Base-by-base conservation (phyloP, 1,140 invertebrate species). In the Drosophila nigrodunni region DNA sequence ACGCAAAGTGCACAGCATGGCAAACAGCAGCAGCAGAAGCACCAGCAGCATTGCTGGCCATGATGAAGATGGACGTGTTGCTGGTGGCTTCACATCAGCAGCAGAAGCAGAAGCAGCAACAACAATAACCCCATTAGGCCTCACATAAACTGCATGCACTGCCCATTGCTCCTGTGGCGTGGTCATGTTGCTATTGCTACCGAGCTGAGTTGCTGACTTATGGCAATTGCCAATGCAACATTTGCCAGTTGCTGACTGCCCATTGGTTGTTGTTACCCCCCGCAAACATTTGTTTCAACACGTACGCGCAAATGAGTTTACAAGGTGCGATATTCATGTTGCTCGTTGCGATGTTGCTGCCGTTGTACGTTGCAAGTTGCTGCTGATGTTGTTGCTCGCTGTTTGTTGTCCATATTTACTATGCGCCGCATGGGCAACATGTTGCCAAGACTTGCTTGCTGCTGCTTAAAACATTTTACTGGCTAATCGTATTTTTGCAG, bases 281-380 rank as follows among this genome's bases (percentile, higher is more conserved):
- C 90, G 90, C 90, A 88, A 91, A 91, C 90, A 91, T 91, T 91
- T 91, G 90, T 91, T 91, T 91, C 90, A 91, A 91, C 90, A 91
- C 90, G 90, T 88, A 90, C 76, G 90, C 90, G 90, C 90, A 91
- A 91, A 91, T 91, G 90, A 91, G 90, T 91, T 91, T 86, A 91
- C 90, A 91, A 90, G 89, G 79, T 86, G 89, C 89, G 89, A 91
- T 90, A 91, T 86, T 86, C 90, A 89, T 89, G 85, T 89, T 89
- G 85, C 85, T 78, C 62, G 57, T 8, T 54, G 41, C 68, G 67
- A 15, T 54, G 54, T 77, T 82, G 82, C 55, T 81, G 74, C 68
- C 10, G 62, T 44, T 80, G 77, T 46, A 59, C 71, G 60, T 73
- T 69, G 71, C 49, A 39, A 30, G 82, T 76, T 88, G 78, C 72